Conservation (phyloP, 2,113 vertebrate species). For the Alligator mississippiensis region DNA sequence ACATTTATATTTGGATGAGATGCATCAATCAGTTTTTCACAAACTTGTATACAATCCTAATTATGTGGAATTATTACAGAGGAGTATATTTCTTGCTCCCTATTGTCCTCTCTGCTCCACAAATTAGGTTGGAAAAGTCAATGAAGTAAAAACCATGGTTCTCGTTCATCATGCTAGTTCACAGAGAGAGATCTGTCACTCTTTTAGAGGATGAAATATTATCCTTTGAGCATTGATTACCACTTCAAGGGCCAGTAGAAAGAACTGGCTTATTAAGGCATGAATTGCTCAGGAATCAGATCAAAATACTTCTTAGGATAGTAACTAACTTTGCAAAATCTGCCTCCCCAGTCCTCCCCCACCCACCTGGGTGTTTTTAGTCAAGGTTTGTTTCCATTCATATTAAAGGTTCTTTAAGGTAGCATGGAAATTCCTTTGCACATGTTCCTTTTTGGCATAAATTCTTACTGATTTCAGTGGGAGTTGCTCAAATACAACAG, state of each 20-base stretch:
- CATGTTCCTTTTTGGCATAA: not conserved
- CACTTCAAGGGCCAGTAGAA: not conserved
- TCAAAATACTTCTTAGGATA: not conserved
- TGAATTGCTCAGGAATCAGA: not conserved
- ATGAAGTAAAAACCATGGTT: not conserved
- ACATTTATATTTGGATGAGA: not conserved
- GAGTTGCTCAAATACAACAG: fast-evolving
- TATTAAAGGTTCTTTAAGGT: not conserved
- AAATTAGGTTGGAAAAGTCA: not conserved
- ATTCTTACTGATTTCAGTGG: not conserved
- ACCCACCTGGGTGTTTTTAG: not conserved
- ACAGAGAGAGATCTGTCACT: not conserved
- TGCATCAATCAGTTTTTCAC: not conserved
- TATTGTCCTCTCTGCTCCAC: not conserved
- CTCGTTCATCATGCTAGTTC: not conserved
- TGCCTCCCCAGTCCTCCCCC: no score
- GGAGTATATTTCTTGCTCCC: not conserved
- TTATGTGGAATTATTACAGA: not conserved
- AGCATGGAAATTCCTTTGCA: not conserved
- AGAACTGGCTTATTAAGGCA: not conserved
- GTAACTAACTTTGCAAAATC: no score
- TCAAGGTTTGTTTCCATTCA: not conserved
- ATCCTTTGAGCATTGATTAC: not conserved
- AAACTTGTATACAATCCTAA: not conserved
- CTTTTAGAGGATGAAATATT: not conserved